Evolutionary conservation across 2,797 vertebrate species (phyloP), one percentile per base, ranked within the genome.

Genomic region (Paratrypauchen microcephalus): DNA sequence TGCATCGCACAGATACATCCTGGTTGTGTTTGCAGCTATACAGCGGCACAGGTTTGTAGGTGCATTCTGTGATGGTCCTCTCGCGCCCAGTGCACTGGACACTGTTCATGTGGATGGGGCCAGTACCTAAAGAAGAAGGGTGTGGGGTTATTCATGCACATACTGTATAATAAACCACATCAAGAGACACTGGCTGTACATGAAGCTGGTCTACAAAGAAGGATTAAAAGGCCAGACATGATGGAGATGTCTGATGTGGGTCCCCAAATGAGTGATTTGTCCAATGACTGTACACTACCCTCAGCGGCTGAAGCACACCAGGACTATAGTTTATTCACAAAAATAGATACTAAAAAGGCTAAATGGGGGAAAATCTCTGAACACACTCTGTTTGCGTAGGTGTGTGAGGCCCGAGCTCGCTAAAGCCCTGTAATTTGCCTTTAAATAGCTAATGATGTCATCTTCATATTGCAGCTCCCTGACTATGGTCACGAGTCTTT

Each of bases 51-150:
- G 88, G 88, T 75, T 88, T 93, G 85, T 92, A 93, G 15, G 19
- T 83, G 73, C 98, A 99, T 67, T 97, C 94, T 0, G 87, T 84
- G 66, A 99, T 83, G 2, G 94, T 94, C 50, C 0, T 87, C 90
- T 99, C 98, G 0, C 82, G 87, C 21, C 97, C 97, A 0, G 83
- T 91, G 82, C 97, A 99, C 70, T 73, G 92, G 45, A 99, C 96
- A 6, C 93, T 92, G 24, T 95, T 97, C 94, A 97, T 93, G 87
- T 98, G 97, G 86, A 99, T 96, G 70, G 93, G 96, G 16, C 97
- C 97, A 11, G 96, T 91, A n/a, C 97, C 97, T 99, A 71, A 11
- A 77, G 65, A 41, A 11, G 18, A 47, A 72, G 26, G 66, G 11
- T 3, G 45, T 39, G 50, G 36, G 64, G 68, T 18, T 6, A 81